Conservation (phyloP, 2,888 invertebrate genomes). For the Neelides folsomi region DNA sequence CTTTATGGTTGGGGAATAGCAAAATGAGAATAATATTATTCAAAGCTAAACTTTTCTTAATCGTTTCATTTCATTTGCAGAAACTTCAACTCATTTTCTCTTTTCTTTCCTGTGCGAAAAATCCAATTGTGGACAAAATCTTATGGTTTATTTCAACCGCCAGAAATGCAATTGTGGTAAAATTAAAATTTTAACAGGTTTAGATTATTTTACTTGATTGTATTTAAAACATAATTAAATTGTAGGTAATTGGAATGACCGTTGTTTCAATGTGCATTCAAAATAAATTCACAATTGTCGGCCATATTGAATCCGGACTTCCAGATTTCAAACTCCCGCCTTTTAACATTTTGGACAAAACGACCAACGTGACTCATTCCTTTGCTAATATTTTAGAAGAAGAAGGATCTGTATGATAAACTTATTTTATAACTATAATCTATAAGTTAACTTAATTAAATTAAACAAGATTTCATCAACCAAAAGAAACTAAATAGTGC, state of each 20-base stretch:
- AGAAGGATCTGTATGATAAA: conserved; percentile 44
- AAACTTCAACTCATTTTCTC: conserved; percentile 28
- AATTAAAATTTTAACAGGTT: no score
- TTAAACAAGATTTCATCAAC: no score
- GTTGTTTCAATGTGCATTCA: not conserved
- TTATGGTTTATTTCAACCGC: conserved; percentile 62
- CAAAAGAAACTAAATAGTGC: no score
- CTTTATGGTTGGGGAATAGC: conserved; percentile 20
- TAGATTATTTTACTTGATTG: no score
- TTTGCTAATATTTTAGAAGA: conserved; percentile 62
- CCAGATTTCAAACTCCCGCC: conserved; percentile 53
- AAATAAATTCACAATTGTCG: conserved; percentile 10
- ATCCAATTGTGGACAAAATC: conserved; percentile 41
- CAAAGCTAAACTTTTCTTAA: not conserved
- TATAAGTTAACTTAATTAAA: no score
- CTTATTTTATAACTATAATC: no score
- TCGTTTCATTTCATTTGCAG: conserved; percentile 10
- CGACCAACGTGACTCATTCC: conserved; percentile 44
- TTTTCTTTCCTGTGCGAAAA: not conserved
- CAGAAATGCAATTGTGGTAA: conserved; percentile 51
- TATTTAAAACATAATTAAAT: not conserved
- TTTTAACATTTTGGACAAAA: conserved; percentile 45
- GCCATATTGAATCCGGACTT: conserved; percentile 43
- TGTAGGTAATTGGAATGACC: no score
- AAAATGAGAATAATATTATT: not conserved